Base-by-base conservation (phyloP, 1,140 invertebrate species). In the Lineus longissimus region DNA sequence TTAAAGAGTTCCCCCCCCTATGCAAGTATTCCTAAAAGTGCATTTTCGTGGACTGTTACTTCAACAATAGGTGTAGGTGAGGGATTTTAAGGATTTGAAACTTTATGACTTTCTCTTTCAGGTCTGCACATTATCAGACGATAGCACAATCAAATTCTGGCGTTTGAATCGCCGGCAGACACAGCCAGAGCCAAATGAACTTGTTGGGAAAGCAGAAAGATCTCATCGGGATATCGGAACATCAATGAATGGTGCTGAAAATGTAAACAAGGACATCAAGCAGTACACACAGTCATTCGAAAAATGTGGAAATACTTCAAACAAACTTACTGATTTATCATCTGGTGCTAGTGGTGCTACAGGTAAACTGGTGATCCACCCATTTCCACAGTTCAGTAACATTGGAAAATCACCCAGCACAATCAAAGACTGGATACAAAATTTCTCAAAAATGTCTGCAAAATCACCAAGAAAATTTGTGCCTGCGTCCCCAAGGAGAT, bases 61-160 rank as follows among this genome's bases (percentile, higher is more conserved):
- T n/a, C n/a, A n/a, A n/a, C n/a, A n/a, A n/a, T n/a, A n/a, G n/a
- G n/a, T n/a, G n/a, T n/a, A n/a, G n/a, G n/a, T n/a, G n/a, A n/a
- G n/a, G n/a, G n/a, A n/a, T n/a, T n/a, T n/a, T n/a, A n/a, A n/a
- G n/a, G n/a, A n/a, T n/a, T n/a, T n/a, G n/a, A n/a, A n/a, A n/a
- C n/a, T n/a, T n/a, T n/a, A n/a, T n/a, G n/a, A n/a, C n/a, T n/a
- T 57, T 62, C 43, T 43, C 65, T 69, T 81, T 25, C 81, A 88
- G 76, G 81, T 93, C 60, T 87, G 90, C 7, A 93, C 91, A 0
- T 90, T 90, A 76, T 89, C 89, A 40, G 91, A 93, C 75, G 91
- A 93, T 82, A 86, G 87, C 9, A 82, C 85, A 0, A 87, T 91
- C 70, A 87, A 88, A 73, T 86, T 93, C 59, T 93, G 91, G 91